Evolutionary conservation across 2,888 invertebrate genomes (phyloP).

Genomic region (Ophion ellenae): DNA sequence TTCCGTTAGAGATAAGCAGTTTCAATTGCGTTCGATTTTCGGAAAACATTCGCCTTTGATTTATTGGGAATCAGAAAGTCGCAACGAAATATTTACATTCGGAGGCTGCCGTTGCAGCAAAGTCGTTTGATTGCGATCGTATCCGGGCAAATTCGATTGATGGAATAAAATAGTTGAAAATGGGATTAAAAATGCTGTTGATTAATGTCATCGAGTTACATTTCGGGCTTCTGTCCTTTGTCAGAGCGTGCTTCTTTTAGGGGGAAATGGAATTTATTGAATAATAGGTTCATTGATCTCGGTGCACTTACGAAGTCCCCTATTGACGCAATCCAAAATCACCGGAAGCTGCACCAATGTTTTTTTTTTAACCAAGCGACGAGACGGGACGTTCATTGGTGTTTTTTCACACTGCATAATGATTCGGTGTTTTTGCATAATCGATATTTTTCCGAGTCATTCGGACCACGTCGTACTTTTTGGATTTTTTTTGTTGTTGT

Average conservation of each 20-base stretch:
- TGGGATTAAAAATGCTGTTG: too few relatives aligned
- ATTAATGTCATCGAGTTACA: not conserved
- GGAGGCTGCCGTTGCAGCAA: too few relatives aligned
- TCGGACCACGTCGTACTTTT: slow-evolving; percentile 7
- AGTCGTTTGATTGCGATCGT: too few relatives aligned
- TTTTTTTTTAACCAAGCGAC: slow-evolving; percentile 9
- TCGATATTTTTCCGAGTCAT: slow-evolving; percentile 23
- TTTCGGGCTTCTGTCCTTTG: not conserved
- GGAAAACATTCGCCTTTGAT: too few relatives aligned
- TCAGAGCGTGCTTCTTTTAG: too few relatives aligned
- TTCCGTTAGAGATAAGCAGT: too few relatives aligned
- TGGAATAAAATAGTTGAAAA: too few relatives aligned
- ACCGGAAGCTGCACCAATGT: not conserved
- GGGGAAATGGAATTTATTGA: not conserved
- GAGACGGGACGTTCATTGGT: not conserved
- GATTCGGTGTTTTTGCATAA: slow-evolving; percentile 30
- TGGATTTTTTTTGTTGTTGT: slow-evolving; percentile 4
- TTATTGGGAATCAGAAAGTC: too few relatives aligned
- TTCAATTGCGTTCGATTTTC: too few relatives aligned
- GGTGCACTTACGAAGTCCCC: not conserved
- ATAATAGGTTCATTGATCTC: not conserved
- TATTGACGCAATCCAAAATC: not conserved
- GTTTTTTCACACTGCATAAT: slow-evolving; percentile 2
- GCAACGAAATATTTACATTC: too few relatives aligned
- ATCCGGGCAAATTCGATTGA: too few relatives aligned